Conservation (phyloP, 2,797 vertebrate genomes). For the Potorous gilbertii region DNA sequence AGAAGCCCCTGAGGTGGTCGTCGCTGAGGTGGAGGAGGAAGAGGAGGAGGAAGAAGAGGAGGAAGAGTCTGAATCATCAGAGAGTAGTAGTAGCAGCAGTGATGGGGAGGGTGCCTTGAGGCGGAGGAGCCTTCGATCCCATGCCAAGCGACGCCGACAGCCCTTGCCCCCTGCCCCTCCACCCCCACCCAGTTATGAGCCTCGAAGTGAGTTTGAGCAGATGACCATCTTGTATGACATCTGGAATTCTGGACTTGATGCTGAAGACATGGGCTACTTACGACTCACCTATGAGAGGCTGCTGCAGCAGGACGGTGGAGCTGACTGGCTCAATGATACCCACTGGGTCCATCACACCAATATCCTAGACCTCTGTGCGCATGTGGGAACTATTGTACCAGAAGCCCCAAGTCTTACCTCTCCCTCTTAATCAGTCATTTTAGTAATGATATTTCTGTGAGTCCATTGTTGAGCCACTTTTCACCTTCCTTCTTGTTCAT, state of each 20-base stretch:
- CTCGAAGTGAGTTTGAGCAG: slow-evolving; percentile 94
- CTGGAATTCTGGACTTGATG: slow-evolving; percentile 94
- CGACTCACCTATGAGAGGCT: slow-evolving; percentile 91
- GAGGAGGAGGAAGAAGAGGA: slow-evolving; percentile 85
- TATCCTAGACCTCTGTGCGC: slow-evolving; percentile 87
- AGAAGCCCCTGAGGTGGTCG: slow-evolving; percentile 94
- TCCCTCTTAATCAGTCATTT: not conserved
- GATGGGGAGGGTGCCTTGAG: slow-evolving; percentile 68
- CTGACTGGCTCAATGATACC: slow-evolving; percentile 97
- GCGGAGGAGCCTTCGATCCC: slow-evolving; percentile 78
- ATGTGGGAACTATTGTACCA: no score
- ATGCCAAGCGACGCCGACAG: slow-evolving; percentile 57
- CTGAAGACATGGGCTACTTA: slow-evolving; percentile 91
- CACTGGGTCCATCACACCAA: slow-evolving; percentile 96
- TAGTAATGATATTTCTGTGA: not conserved
- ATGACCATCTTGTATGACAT: slow-evolving; percentile 97
- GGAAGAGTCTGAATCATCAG: slow-evolving; percentile 85
- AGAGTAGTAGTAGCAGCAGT: slow-evolving; percentile 73
- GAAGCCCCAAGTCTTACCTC: not conserved
- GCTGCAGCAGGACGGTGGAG: slow-evolving; percentile 90
- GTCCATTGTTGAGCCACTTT: not conserved
- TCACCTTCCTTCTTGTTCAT: not conserved
- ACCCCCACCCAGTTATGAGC: slow-evolving; percentile 80
- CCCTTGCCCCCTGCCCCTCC: slow-evolving; percentile 65
- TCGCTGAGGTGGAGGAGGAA: slow-evolving; percentile 84